These are phyloP conservation scores for Melikaiella ostensackeni DNA, from an alignment of 2,888 invertebrate species.

Conservation along the genomic window DNA sequence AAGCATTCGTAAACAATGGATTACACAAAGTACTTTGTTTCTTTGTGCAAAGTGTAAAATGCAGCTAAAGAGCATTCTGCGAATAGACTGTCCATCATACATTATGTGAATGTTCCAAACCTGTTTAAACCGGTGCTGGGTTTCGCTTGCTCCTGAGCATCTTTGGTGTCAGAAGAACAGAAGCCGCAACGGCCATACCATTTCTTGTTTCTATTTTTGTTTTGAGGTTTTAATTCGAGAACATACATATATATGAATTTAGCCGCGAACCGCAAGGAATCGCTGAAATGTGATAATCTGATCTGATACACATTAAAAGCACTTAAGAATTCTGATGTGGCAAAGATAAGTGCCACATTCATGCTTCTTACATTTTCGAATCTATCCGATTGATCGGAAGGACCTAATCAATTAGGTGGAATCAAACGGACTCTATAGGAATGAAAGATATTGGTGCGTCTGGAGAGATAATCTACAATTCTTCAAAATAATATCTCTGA, in stretches of 20 bases:
- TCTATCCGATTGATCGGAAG: constrained; percentile 12
- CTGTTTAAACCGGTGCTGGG: constrained; percentile 57
- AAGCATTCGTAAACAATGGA: constrained; percentile 18
- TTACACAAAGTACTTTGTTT: constrained; percentile 6
- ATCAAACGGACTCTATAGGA: constrained; percentile 9
- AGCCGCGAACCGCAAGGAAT: constrained; percentile 22
- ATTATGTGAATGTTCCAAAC: constrained; percentile 55
- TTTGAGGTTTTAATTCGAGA: constrained; percentile 10
- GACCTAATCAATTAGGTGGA: constrained; percentile 25
- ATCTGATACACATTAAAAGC: constrained; percentile 33
- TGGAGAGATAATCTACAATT: background rate
- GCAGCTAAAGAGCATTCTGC: constrained; percentile 49
- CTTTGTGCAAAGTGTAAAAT: constrained; percentile 25
- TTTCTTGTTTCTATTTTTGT: constrained; percentile 62
- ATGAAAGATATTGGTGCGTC: constrained; percentile 2
- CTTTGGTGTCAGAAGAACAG: constrained; percentile 60
- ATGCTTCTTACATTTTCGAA: constrained; percentile 17
- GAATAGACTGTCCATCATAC: constrained; percentile 60
- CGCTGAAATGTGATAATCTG: constrained; percentile 24
- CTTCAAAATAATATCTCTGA: background rate
- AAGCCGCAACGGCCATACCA: constrained; percentile 69
- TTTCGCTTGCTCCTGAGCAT: constrained; percentile 45
- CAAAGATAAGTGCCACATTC: constrained; percentile 25
- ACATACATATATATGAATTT: background rate
- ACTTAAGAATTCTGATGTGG: constrained; percentile 5